Evolutionary conservation across 1,140 invertebrate species (phyloP).

Genomic region (Euschistus heros): DNA sequence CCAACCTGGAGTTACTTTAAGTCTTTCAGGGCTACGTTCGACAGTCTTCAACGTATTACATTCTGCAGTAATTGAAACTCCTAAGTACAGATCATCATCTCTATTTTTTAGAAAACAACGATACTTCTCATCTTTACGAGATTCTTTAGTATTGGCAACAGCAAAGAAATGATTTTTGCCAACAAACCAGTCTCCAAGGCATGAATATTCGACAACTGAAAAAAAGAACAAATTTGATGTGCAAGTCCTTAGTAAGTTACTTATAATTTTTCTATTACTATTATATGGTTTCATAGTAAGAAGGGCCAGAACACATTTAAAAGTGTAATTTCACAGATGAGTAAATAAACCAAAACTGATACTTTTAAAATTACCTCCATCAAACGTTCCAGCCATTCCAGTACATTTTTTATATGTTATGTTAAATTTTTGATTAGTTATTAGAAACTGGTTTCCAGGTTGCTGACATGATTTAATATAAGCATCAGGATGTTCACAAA

Average conservation of each 20-base stretch:
- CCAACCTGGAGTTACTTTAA: constrained; percentile 71
- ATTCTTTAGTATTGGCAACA: constrained; percentile 88
- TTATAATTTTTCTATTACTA: background rate
- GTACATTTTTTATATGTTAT: constrained; percentile 85
- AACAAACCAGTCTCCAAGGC: constrained; percentile 89
- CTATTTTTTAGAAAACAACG: constrained; percentile 87
- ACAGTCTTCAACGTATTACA: constrained; percentile 85
- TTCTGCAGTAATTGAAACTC: constrained; percentile 83
- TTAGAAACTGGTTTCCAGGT: constrained; percentile 88
- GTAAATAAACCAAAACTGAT: too few species aligned
- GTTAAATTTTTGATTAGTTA: constrained; percentile 94
- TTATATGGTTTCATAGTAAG: background rate
- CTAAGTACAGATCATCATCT: constrained; percentile 83
- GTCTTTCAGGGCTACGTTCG: constrained; percentile 83
- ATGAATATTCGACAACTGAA: constrained; percentile 80
- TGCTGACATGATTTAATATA: constrained; percentile 89
- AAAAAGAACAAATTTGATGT: constrained; percentile 14
- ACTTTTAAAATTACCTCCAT: constrained; percentile 50
- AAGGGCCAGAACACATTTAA: too few species aligned
- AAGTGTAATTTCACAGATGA: too few species aligned
- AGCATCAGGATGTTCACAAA: constrained; percentile 76
- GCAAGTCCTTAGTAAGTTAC: background rate
- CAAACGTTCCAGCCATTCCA: constrained; percentile 73
- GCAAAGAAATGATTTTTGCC: constrained; percentile 92
- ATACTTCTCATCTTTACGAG: constrained; percentile 85